phyloP scores from a whole-genome alignment of 2,888 invertebrate genomes.

The Erpobdella octoculata region DNA sequence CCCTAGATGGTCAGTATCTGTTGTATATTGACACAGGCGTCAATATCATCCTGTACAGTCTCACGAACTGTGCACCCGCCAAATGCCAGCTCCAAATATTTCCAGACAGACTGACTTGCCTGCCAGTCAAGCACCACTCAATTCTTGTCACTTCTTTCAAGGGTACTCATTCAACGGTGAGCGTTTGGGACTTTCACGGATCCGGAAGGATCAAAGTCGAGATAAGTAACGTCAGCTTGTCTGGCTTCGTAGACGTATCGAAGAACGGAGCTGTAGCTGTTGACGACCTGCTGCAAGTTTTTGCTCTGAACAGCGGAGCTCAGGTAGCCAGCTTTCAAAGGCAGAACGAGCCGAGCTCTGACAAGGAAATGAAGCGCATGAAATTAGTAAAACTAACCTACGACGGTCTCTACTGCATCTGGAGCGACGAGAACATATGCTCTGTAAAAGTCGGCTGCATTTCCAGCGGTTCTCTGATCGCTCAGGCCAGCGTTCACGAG shows the following conservation, averaged over 20 bases:
- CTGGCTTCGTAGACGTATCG: conserved; percentile 35
- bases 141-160: conserved; percentile 29
- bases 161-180: neutral
- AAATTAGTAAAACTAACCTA: conserved; percentile 33
- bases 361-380: neutral
- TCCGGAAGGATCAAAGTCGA: neutral
- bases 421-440: conserved; percentile 32
- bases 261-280: conserved; percentile 35
- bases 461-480: conserved; percentile 30
- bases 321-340: conserved; percentile 15
- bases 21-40: conserved; percentile 29
- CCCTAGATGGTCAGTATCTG: conserved; percentile 30
- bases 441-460: conserved; percentile 33
- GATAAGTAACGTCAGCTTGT: conserved; percentile 12
- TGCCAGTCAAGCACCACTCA: conserved; percentile 28
- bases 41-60: conserved; percentile 29
- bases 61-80: conserved; percentile 21
- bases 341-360: neutral
- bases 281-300: conserved; percentile 37
- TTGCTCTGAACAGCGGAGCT: conserved; percentile 29
- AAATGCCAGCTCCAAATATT: neutral
- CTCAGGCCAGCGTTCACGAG: conserved; percentile 35
- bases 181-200: conserved; percentile 29
- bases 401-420: conserved; percentile 37
- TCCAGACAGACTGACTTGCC: conserved; percentile 20